These are phyloP conservation scores for Malthinus seriepunctatus DNA, from an alignment of 2,888 invertebrate genomes.

Conservation along the genomic window DNA sequence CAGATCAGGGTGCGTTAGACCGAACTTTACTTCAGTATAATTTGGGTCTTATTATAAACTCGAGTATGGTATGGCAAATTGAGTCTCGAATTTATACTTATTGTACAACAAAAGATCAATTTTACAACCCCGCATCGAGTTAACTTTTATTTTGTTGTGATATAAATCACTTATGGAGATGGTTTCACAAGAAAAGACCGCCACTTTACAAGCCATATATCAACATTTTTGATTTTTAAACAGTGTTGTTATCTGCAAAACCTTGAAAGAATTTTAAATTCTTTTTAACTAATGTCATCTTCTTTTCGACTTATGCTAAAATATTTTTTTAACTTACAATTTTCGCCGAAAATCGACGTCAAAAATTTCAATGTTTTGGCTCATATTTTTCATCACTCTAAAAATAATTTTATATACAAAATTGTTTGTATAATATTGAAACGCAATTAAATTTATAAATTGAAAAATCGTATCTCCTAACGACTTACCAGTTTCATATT, in stretches of 20 bases:
- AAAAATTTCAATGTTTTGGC: no score
- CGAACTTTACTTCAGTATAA: constrained; percentile 4
- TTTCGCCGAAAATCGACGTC: no score
- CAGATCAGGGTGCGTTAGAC: constrained; percentile 35
- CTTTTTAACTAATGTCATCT: constrained; percentile 19
- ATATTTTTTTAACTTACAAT: no score
- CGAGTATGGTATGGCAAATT: constrained; percentile 1
- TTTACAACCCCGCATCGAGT: constrained; percentile 21
- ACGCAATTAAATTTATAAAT: no score
- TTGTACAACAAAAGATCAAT: constrained; percentile 24
- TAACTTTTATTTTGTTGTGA: constrained; percentile 24
- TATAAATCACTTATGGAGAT: constrained; percentile 23
- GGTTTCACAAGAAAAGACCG: constrained; percentile 17
- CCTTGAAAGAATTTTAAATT: constrained; percentile 19
- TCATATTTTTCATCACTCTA: no score
- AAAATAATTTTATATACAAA: no score
- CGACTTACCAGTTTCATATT: no score
- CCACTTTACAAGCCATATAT: constrained; percentile 12
- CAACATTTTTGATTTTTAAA: constrained; percentile 11
- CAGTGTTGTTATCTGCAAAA: background rate
- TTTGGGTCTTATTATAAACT: constrained; percentile 8
- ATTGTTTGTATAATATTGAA: no score
- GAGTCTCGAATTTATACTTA: constrained; percentile 8
- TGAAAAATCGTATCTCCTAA: no score
- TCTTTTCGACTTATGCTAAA: constrained; percentile 10